Evolutionary conservation across 2,888 invertebrate species (phyloP).

Genomic region (Clivina fossor): DNA sequence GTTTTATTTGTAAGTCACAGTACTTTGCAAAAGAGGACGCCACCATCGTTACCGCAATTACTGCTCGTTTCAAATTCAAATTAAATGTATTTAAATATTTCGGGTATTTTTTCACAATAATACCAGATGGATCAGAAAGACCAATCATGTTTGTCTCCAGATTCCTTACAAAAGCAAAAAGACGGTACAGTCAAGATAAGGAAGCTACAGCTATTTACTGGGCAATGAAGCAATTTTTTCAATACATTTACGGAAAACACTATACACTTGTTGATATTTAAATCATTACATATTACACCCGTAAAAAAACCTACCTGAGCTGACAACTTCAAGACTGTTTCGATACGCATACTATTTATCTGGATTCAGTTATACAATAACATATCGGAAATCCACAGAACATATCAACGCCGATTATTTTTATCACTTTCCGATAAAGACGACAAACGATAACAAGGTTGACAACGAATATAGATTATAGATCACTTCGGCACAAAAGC

Average conservation of each 20-base stretch:
- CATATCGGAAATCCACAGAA: slow-evolving; percentile 28
- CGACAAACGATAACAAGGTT: no score
- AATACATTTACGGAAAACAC: slow-evolving; percentile 32
- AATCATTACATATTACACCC: slow-evolving; percentile 33
- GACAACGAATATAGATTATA: no score
- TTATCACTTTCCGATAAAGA: slow-evolving; percentile 37
- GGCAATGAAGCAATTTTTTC: slow-evolving; percentile 29
- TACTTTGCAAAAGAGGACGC: no score
- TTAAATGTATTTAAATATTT: no score
- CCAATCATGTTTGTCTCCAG: slow-evolving; percentile 48
- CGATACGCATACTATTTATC: slow-evolving; percentile 37
- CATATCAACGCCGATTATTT: slow-evolving; percentile 37
- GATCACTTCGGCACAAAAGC: no score
- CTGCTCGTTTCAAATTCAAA: no score
- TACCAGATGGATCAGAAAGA: slow-evolving; percentile 45
- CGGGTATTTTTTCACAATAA: no score
- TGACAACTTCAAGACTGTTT: slow-evolving; percentile 34
- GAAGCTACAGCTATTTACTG: slow-evolving; percentile 38
- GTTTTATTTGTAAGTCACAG: no score
- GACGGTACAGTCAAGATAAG: slow-evolving; percentile 33
- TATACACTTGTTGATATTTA: slow-evolving; percentile 34
- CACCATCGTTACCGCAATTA: no score
- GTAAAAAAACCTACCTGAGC: slow-evolving; percentile 16
- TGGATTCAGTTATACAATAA: slow-evolving; percentile 35
- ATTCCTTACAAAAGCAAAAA: slow-evolving; percentile 45